Evolutionary conservation across 2,888 invertebrate species (phyloP), one percentile per base, ranked within the genome.

Genomic region (Proisotoma minuta): DNA sequence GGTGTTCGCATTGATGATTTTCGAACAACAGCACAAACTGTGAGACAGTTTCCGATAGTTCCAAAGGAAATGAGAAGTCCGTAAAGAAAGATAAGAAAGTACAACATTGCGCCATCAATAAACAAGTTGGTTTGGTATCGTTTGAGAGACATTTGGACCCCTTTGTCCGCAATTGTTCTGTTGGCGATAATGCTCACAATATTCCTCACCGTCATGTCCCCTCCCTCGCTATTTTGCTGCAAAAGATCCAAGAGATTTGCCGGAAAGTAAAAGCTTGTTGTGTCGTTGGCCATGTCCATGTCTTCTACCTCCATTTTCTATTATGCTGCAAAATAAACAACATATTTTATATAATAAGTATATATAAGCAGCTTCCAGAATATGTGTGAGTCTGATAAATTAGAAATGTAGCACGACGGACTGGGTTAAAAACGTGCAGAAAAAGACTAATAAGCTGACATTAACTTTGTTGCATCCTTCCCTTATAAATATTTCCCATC

Each of bases 1-100:
- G 92, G 90, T 15, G 92, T 94, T 43, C 93, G 81, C 94, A 95
- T 95, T 59, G 87, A 84, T 20, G 91, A 87, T 77, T 93, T 94
- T 65, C 90, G 82, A 15, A 89, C 84, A 57, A 95, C 90, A 24
- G 82, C 82, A 43, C 43, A 43, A 5, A 43, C 43, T 73, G 94
- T 93, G 51, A 95, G 81, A 10, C 86, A 85, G 79, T 94, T 95
- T 50, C 94, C 94, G 58, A 88, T 80, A 2, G 89, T 86, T 40
- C 94, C 94, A 58, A 91, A 84, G 15, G 87, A 78, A 63, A 92
- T 91, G 74, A 93, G 81, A 65, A 87, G 80, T 23, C 84, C 82
- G 79, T 90, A 91, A 75, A 86, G 82, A 0, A 83, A 80, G 53
- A 89, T 85, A 10, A 90, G 82, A 2, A 84, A 77, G 4, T 85